A percentile compares a stretch with the other conserved stretches of the same genome.
Conservation (phyloP, 2,113 vertebrate species). For the Ceratotherium simum region DNA sequence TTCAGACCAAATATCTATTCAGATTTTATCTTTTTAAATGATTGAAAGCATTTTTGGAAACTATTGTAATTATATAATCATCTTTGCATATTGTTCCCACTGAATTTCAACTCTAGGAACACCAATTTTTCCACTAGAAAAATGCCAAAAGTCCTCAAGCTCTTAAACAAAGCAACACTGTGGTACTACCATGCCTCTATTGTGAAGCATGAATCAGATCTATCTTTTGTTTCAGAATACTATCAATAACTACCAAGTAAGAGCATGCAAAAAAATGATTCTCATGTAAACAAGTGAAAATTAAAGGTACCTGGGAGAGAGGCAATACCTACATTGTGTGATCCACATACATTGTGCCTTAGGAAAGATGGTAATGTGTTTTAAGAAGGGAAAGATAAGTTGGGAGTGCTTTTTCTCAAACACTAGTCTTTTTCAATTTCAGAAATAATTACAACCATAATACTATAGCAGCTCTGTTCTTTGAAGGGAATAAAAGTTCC, state of each 20-base stretch:
- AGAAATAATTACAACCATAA: background rate
- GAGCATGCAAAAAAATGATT: background rate
- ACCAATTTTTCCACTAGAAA: constrained; percentile 6
- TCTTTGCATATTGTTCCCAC: background rate
- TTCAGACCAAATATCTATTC: background rate
- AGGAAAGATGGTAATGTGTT: background rate
- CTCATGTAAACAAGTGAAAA: background rate
- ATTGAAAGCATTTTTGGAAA: background rate
- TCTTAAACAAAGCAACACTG: constrained; percentile 31
- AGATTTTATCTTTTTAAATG: background rate
- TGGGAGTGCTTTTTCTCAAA: background rate
- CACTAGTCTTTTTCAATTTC: background rate
- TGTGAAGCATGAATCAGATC: constrained; percentile 14
- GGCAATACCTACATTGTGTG: background rate
- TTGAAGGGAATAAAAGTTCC: background rate
- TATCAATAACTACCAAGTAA: background rate
- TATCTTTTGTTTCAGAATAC: constrained; percentile 5
- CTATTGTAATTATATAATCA: background rate
- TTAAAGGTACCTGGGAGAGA: background rate
- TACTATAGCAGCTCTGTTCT: background rate
- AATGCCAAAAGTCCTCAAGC: background rate
- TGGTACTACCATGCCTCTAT: background rate
- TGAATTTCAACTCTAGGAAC: background rate
- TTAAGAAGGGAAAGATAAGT: background rate
- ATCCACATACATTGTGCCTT: background rate